Evolutionary conservation across 2,113 vertebrate species (phyloP).

Genomic region (Steatornis caripensis): DNA sequence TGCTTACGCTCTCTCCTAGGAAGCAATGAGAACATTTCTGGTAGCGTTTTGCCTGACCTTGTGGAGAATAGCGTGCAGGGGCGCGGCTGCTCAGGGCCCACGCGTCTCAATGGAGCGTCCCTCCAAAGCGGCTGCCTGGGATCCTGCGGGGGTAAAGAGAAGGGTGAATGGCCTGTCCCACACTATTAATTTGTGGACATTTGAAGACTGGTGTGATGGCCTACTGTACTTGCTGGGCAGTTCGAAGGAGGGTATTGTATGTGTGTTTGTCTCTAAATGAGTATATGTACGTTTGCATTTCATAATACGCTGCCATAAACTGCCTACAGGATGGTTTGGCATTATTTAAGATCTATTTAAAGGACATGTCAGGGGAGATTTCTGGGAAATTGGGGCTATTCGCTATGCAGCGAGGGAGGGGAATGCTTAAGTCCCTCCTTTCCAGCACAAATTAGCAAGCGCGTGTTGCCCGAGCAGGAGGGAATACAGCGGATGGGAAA

Average conservation of each 20-base stretch:
- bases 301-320: not conserved
- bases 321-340: not conserved
- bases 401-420: not conserved
- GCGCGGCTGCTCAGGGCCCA: not conserved
- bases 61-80: not conserved
- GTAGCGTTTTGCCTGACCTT: not conserved
- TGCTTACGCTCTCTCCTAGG: not conserved
- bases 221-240: not conserved
- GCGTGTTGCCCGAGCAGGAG: not conserved
- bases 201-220: not conserved
- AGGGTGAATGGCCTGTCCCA: not conserved
- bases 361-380: not conserved
- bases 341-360: conserved; percentile 5
- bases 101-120: rapidly evolving
- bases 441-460: not conserved
- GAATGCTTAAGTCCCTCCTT: conserved; percentile 10
- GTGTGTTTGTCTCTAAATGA: not conserved
- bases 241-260: not conserved
- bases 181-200: not conserved
- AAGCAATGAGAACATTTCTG: not conserved
- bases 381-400: conserved; percentile 31
- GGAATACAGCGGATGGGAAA: not conserved
- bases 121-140: not conserved
- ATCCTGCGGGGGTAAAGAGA: not conserved
- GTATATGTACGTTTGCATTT: not conserved